These are phyloP conservation scores for Dinomys branickii DNA, from an alignment of 2,113 vertebrate species.

Conservation along the genomic window DNA sequence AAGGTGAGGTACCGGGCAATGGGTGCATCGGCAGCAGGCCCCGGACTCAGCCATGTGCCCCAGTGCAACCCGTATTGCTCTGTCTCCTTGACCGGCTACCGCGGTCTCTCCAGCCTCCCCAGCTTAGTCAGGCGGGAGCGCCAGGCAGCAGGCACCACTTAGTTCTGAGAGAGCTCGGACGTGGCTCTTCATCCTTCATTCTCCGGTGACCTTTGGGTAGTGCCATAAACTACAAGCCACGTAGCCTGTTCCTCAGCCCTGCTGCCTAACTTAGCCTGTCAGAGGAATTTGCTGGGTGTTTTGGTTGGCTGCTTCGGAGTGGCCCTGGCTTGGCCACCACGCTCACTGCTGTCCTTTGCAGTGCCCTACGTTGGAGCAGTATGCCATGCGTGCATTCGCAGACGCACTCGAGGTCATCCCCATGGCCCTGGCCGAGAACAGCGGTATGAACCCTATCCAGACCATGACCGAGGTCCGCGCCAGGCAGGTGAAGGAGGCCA, in stretches of 20 bases:
- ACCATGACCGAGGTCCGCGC: conserved; percentile 97
- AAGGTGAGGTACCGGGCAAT: conserved; percentile 86
- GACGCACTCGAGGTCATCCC: conserved; percentile 97
- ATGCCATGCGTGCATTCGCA: conserved; percentile 97
- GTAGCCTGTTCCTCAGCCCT: background rate
- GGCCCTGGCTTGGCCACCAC: background rate
- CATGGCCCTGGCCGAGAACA: conserved; percentile 97
- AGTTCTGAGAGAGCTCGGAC: accelerated
- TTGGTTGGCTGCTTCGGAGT: no score
- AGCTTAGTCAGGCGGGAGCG: background rate
- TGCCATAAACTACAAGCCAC: background rate
- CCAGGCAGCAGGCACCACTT: background rate
- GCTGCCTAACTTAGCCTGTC: background rate
- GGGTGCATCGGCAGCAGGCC: no score
- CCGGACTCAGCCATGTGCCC: no score
- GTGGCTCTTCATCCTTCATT: background rate
- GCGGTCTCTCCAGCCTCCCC: background rate
- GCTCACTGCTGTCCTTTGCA: conserved; percentile 72
- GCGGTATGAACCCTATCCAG: conserved; percentile 96
- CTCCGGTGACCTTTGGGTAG: accelerated
- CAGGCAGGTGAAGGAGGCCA: conserved; percentile 93
- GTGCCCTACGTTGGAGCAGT: conserved; percentile 98
- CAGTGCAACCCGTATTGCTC: accelerated
- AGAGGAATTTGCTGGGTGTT: accelerated
- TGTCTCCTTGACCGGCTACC: accelerated